These are phyloP conservation scores for Drosophila putrida DNA, from an alignment of 2,888 invertebrate species.

Conservation along the genomic window DNA sequence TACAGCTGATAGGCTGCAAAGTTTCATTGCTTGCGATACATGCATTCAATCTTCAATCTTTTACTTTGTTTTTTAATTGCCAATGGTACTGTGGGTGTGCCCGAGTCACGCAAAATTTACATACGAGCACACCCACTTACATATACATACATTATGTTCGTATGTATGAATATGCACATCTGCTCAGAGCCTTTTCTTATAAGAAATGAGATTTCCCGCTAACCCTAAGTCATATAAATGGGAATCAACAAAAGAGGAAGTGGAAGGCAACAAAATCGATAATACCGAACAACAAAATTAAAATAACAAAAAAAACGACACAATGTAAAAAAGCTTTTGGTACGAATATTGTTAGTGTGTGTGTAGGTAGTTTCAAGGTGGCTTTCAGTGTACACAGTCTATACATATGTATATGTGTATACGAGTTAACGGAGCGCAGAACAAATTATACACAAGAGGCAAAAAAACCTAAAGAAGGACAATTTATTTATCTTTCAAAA, in stretches of 20 bases:
- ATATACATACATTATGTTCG: neutral
- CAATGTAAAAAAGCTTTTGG: constrained; percentile 50
- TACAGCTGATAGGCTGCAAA: neutral
- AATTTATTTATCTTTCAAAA: constrained; percentile 15
- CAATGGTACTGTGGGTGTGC: constrained; percentile 40
- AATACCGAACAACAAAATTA: constrained; percentile 66
- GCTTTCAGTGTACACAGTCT: neutral
- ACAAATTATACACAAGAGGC: constrained; percentile 5
- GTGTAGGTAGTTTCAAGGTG: constrained; percentile 1
- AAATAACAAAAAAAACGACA: constrained; percentile 64
- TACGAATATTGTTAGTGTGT: constrained; percentile 10
- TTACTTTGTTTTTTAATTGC: constrained; percentile 22
- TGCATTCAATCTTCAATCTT: neutral
- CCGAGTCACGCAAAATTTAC: constrained; percentile 29
- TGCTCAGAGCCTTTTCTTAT: constrained; percentile 31
- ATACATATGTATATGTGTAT: neutral
- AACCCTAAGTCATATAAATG: constrained; percentile 42
- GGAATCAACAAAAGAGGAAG: constrained; percentile 46
- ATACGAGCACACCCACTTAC: constrained; percentile 6
- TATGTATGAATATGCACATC: constrained; percentile 6
- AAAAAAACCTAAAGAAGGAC: neutral
- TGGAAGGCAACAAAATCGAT: constrained; percentile 67
- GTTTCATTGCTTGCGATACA: too few species aligned
- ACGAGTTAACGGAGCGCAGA: constrained; percentile 3
- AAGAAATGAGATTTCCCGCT: constrained; percentile 36